A percentile compares a stretch with the other conserved stretches of the same genome.
phyloP scores from a whole-genome alignment of 1,140 invertebrate species.

The Cherax destructor region DNA sequence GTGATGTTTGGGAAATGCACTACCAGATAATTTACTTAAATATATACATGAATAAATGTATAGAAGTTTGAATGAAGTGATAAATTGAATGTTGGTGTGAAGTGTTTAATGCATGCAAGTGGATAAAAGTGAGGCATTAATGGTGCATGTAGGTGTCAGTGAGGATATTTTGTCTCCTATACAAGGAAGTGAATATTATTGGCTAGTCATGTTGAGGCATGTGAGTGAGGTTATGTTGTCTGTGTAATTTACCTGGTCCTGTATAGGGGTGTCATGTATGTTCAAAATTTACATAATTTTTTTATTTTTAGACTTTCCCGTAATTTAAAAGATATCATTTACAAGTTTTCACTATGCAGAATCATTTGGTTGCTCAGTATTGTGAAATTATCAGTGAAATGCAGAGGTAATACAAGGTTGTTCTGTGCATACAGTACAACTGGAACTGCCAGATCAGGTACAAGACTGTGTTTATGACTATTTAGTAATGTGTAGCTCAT shows the following conservation, averaged over 20 bases:
- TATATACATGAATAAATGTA: not conserved
- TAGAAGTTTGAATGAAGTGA: slow-evolving; percentile 8
- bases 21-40: slow-evolving; percentile 42
- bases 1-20: slow-evolving; percentile 4
- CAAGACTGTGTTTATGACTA: slow-evolving; percentile 8
- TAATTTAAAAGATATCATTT: slow-evolving; percentile 21
- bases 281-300: not conserved
- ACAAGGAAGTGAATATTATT: slow-evolving; percentile 11
- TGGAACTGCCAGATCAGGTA: slow-evolving; percentile 47
- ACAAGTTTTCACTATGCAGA: slow-evolving; percentile 32
- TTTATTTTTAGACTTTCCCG: slow-evolving; percentile 4
- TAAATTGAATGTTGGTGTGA: slow-evolving; percentile 1
- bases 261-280: slow-evolving; percentile 9
- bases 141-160: slow-evolving; percentile 9
- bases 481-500: slow-evolving; percentile 22
- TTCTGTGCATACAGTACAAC: slow-evolving; percentile 25
- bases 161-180: slow-evolving; percentile 1
- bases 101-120: not conserved
- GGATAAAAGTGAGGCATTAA: not conserved
- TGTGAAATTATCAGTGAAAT: slow-evolving; percentile 28
- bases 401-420: slow-evolving; percentile 31
- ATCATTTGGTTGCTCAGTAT: slow-evolving; percentile 25
- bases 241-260: slow-evolving; percentile 2
- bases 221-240: slow-evolving; percentile 6
- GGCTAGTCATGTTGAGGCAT: slow-evolving; percentile 17